Percentiles rank a stretch among this genome's conserved stretches.
Evolutionary conservation across 2,113 vertebrate species (phyloP).

Genomic region (Sialia sialis): DNA sequence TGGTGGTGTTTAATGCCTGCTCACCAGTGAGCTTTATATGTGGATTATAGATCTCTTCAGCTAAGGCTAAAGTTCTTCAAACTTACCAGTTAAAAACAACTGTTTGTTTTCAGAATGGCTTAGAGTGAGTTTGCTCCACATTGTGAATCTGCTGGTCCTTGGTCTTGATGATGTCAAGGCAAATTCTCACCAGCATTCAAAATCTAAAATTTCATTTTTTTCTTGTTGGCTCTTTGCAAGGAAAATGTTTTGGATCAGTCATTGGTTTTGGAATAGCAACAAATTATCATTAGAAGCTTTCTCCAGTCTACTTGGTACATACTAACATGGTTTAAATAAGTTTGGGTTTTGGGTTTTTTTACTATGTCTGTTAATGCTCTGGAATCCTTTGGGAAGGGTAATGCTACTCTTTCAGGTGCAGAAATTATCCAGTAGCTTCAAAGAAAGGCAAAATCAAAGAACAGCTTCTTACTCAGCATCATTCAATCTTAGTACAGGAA

Average conservation of each 20-base stretch:
- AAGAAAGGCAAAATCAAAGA: background rate
- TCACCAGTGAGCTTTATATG: background rate
- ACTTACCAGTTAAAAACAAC: background rate
- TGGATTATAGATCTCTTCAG: background rate
- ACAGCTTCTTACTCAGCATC: background rate
- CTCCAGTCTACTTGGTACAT: background rate
- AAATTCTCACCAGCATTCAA: background rate
- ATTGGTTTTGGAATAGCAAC: constrained; percentile 16
- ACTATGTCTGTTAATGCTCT: constrained; percentile 28
- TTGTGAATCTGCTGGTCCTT: background rate
- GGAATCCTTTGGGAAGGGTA: constrained; percentile 1
- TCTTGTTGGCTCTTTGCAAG: background rate
- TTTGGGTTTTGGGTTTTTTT: background rate
- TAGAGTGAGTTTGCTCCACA: background rate
- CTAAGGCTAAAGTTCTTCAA: background rate
- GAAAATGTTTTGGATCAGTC: background rate
- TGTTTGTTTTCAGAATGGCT: background rate
- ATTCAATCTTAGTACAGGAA: background rate
- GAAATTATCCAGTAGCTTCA: background rate
- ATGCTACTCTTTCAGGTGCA: background rate
- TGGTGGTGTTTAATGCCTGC: background rate
- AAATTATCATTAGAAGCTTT: background rate
- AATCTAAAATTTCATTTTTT: background rate
- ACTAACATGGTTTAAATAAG: background rate
- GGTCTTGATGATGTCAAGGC: background rate